Conservation (phyloP, 2,113 vertebrate genomes). For the Epinephelus cyanopodus region DNA sequence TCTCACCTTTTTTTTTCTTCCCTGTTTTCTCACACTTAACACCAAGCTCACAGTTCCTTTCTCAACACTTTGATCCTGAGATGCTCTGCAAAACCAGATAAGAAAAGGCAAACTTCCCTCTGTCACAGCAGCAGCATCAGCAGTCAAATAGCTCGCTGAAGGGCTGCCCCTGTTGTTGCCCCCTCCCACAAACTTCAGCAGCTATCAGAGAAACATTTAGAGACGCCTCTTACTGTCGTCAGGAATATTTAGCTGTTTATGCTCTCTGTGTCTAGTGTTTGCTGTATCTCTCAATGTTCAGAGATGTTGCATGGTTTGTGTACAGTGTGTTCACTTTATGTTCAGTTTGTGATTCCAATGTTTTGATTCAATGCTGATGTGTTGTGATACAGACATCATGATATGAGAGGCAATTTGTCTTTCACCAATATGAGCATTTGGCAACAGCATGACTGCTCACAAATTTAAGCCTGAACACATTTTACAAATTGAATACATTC, state of each 20-base stretch:
- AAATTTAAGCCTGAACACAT: neutral
- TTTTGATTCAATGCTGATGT: neutral
- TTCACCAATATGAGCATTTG: neutral
- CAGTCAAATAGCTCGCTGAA: constrained; percentile 37
- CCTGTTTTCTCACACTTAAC: constrained; percentile 40
- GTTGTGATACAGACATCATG: neutral
- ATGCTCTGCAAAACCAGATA: constrained; percentile 56
- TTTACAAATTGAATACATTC: neutral
- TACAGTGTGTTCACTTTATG: constrained; percentile 28
- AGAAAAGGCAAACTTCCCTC: constrained; percentile 59
- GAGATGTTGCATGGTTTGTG: constrained; percentile 20
- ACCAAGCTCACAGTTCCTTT: constrained; percentile 58
- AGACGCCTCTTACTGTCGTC: constrained; percentile 41
- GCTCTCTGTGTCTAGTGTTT: constrained; percentile 40
- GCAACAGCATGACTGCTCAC: neutral
- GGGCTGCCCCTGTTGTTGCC: constrained; percentile 54
- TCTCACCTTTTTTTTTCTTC: constrained; percentile 28
- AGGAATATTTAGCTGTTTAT: constrained; percentile 46
- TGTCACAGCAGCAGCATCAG: constrained; percentile 76
- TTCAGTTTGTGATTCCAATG: constrained; percentile 33
- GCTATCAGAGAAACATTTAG: constrained; percentile 55
- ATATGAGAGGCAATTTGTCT: neutral
- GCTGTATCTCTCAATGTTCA: constrained; percentile 46
- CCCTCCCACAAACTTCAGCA: constrained; percentile 61
- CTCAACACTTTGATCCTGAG: constrained; percentile 76